Evolutionary conservation across 2,888 invertebrate genomes (phyloP).

Genomic region (Aphodius granarius): DNA sequence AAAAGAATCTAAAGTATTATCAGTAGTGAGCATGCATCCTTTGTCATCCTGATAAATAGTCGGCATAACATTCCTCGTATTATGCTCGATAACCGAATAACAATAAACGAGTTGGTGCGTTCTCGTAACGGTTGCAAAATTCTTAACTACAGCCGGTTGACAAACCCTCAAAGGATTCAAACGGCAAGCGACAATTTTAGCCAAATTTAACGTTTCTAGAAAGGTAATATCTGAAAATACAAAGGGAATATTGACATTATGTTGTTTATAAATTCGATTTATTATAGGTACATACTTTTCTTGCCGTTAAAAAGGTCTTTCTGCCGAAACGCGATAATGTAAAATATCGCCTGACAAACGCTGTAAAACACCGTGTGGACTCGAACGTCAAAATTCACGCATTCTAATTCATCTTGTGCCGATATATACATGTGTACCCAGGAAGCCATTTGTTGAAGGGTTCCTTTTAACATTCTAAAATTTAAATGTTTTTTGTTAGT

Average conservation of each 20-base stretch:
- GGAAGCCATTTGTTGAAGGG: conserved; percentile 69
- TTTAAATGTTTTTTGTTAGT: conserved; percentile 21
- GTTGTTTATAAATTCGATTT: background rate
- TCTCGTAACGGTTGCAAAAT: conserved; percentile 80
- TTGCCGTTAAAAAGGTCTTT: conserved; percentile 76
- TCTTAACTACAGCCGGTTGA: conserved; percentile 72
- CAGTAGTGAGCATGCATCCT: conserved; percentile 45
- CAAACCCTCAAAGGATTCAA: conserved; percentile 89
- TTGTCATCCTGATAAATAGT: conserved; percentile 59
- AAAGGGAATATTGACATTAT: conserved; percentile 32
- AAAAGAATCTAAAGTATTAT: conserved; percentile 62
- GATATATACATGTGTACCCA: conserved; percentile 87
- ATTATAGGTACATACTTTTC: conserved; percentile 64
- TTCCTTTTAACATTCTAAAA: conserved; percentile 65
- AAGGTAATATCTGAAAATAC: conserved; percentile 74
- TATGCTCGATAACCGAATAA: conserved; percentile 85
- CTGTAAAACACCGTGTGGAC: conserved; percentile 89
- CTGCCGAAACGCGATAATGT: conserved; percentile 87
- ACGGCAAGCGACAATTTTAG: conserved; percentile 80
- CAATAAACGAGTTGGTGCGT: conserved; percentile 91
- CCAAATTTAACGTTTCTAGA: conserved; percentile 79
- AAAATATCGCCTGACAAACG: conserved; percentile 90
- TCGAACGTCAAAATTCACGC: conserved; percentile 61
- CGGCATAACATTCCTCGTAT: conserved; percentile 65
- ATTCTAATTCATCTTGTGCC: conserved; percentile 62